Conservation (phyloP, 2,797 vertebrate species). For the Pseudochirops corinnae region DNA sequence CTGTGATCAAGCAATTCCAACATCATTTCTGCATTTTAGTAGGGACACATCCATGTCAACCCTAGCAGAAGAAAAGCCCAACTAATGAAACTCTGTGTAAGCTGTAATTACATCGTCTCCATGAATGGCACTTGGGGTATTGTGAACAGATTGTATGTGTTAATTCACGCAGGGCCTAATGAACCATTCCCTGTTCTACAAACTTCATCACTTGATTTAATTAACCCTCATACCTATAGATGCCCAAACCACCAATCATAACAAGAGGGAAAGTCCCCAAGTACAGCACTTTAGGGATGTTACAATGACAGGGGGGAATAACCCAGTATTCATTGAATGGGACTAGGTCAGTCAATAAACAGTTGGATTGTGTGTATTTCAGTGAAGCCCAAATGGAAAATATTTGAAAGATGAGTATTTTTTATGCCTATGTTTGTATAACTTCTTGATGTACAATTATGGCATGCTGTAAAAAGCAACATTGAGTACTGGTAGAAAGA, state of each 20-base stretch:
- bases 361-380: background rate
- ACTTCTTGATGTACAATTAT: background rate
- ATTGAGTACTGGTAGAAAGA: background rate
- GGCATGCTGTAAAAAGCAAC: background rate
- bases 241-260: conserved; percentile 62
- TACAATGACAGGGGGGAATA: background rate
- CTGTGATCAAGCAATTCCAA: conserved; percentile 69
- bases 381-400: background rate
- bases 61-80: conserved; percentile 62
- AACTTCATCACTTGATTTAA: conserved; percentile 79
- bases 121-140: conserved; percentile 72
- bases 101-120: conserved; percentile 84
- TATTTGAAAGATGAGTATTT: background rate
- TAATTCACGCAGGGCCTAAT: conserved; percentile 81
- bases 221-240: conserved; percentile 79
- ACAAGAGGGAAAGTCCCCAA: conserved; percentile 47
- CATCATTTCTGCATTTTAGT: conserved; percentile 26
- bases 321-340: background rate
- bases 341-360: background rate
- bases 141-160: conserved; percentile 76
- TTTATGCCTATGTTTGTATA: background rate
- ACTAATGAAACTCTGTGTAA: conserved; percentile 78
- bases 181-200: conserved; percentile 84
- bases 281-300: background rate
- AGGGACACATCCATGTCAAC: conserved; percentile 71